A percentile compares a stretch with the other conserved stretches of the same genome.
Evolutionary conservation across 2,888 invertebrate species (phyloP).

Genomic region (Cephus runcator): DNA sequence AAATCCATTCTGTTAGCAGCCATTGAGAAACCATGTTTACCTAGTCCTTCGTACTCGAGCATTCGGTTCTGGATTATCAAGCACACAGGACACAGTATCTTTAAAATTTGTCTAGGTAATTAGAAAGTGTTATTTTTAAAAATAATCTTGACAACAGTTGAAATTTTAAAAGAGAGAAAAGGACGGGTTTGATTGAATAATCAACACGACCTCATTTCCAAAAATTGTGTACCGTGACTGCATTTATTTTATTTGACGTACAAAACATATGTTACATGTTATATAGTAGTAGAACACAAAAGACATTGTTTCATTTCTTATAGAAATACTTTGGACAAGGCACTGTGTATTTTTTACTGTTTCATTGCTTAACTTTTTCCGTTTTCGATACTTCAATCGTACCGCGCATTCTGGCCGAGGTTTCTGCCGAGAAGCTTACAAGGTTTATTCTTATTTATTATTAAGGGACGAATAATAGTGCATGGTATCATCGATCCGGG

Average conservation of each 20-base stretch:
- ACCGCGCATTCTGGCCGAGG: neutral
- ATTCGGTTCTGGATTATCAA: neutral
- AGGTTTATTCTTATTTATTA: neutral
- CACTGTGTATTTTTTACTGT: neutral
- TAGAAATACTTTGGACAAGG: neutral
- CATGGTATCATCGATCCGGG: neutral
- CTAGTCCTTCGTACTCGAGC: neutral
- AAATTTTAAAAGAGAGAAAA: no score
- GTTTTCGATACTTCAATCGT: neutral
- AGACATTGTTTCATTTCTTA: neutral
- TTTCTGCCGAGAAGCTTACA: neutral
- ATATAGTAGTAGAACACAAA: neutral
- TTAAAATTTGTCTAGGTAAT: neutral
- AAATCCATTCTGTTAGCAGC: neutral
- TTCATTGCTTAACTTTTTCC: neutral
- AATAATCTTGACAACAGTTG: no score
- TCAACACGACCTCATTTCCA: neutral
- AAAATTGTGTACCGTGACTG: neutral
- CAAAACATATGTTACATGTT: neutral
- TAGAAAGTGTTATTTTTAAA: neutral
- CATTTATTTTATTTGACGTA: neutral
- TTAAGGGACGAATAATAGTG: neutral
- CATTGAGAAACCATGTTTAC: neutral
- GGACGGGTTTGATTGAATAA: neutral
- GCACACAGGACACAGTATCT: neutral